These are phyloP conservation scores for Rhinolophus ferrumequinum DNA, from an alignment of 2,113 vertebrate species.

Conservation along the genomic window DNA sequence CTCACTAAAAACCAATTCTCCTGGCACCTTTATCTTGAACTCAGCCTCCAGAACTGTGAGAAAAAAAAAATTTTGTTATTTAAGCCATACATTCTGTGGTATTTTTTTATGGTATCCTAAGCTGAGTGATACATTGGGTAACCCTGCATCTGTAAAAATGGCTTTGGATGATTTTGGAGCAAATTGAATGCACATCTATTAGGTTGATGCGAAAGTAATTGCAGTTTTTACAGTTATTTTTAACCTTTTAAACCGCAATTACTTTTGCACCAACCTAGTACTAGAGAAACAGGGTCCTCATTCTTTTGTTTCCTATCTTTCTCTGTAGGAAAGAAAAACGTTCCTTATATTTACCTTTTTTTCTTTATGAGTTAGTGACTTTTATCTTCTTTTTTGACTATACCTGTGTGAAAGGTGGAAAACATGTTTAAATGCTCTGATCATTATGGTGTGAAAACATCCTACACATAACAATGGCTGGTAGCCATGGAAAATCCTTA, in stretches of 20 bases:
- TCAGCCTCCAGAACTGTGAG: neutral
- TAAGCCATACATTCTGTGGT: neutral
- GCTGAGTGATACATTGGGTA: neutral
- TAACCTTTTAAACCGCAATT: no score
- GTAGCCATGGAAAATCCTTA: neutral
- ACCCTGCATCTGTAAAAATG: constrained; percentile 22
- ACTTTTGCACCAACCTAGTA: neutral
- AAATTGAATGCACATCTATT: neutral
- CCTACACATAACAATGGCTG: neutral
- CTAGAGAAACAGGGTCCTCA: neutral
- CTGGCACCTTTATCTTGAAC: neutral
- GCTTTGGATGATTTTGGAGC: neutral
- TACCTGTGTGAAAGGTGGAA: constrained; percentile 1
- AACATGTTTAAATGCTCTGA: constrained; percentile 17
- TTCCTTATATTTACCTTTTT: neutral
- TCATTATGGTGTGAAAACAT: neutral
- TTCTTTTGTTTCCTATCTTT: neutral
- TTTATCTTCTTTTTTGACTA: neutral
- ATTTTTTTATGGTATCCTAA: neutral
- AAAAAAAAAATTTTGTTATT: neutral
- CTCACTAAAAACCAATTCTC: neutral
- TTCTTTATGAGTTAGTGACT: neutral
- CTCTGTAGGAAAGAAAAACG: neutral
- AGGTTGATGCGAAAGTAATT: no score
- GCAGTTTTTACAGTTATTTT: no score